These are phyloP conservation scores for Gallinago undulata DNA, from an alignment of 2,113 vertebrate genomes.

Conservation along the genomic window DNA sequence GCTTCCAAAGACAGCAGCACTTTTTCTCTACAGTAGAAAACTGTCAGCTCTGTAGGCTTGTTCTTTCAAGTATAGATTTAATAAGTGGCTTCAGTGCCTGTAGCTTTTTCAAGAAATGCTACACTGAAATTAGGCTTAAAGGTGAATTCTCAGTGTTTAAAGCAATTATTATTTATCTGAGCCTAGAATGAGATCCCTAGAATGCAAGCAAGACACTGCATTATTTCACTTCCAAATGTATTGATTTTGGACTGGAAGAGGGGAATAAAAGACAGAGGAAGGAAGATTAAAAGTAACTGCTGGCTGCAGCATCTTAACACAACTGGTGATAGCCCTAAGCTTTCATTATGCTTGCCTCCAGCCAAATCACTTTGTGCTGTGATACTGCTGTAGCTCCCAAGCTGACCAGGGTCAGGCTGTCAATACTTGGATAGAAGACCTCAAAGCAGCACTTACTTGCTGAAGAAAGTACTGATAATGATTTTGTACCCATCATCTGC, in stretches of 20 bases:
- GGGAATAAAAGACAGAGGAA: conserved; percentile 20
- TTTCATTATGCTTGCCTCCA: conserved; percentile 59
- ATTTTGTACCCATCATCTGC: neutral
- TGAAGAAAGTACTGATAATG: conserved; percentile 49
- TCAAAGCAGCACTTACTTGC: conserved; percentile 45
- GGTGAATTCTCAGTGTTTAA: conserved; percentile 1
- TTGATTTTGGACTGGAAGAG: conserved; percentile 40
- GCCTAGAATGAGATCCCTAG: neutral
- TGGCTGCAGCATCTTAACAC: conserved; percentile 31
- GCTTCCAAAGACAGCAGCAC: neutral
- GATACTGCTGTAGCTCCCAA: conserved; percentile 44
- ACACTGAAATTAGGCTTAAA: conserved; percentile 12
- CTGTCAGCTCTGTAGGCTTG: neutral
- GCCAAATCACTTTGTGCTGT: conserved; percentile 64
- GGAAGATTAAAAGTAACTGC: conserved; percentile 54
- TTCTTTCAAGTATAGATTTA: neutral
- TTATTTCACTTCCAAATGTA: conserved; percentile 46
- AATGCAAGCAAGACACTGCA: neutral
- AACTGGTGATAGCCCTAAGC: conserved; percentile 48
- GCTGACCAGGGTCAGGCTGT: conserved; percentile 58
- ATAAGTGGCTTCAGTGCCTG: neutral
- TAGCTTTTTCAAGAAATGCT: neutral
- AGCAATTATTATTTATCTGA: conserved; percentile 27
- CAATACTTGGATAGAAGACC: conserved; percentile 38
- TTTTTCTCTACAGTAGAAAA: neutral